Evolutionary conservation across 2,888 invertebrate species (phyloP).

Genomic region (Fissipunctia ypsillon): DNA sequence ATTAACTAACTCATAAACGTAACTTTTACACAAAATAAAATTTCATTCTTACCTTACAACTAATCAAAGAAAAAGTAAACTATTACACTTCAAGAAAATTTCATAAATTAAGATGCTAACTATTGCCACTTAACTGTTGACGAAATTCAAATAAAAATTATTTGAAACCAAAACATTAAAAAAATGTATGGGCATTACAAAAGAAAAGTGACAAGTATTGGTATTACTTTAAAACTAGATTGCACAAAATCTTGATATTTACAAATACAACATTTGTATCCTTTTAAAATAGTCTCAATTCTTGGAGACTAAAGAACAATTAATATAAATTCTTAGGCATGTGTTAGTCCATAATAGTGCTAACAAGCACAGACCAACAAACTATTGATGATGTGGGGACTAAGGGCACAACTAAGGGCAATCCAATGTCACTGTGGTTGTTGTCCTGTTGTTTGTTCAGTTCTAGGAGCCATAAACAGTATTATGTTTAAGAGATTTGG

Average conservation of each 20-base stretch:
- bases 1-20: constrained; percentile 34
- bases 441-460: constrained; percentile 17
- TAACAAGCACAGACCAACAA: constrained; percentile 2
- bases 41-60: constrained; percentile 52
- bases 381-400: constrained; percentile 12
- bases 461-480: constrained; percentile 7
- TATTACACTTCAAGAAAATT: constrained; percentile 20
- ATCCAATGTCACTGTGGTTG: constrained; percentile 8
- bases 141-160: constrained; percentile 26
- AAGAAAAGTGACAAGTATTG: constrained; percentile 47
- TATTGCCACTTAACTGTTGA: constrained; percentile 48
- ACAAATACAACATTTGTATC: constrained; percentile 47
- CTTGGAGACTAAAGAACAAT: constrained; percentile 23
- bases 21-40: constrained; percentile 54
- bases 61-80: constrained; percentile 31
- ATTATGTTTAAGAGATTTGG: too few species aligned
- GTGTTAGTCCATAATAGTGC: constrained; percentile 23
- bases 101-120: constrained; percentile 40
- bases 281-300: constrained; percentile 7
- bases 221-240: constrained; percentile 57
- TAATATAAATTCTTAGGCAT: constrained; percentile 16
- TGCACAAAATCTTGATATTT: constrained; percentile 64
- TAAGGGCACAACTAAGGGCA: not conserved
- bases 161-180: constrained; percentile 10
- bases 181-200: constrained; percentile 36